Evolutionary conservation across 2,797 vertebrate genomes (phyloP).

Genomic region (Lithobates sylvaticus): DNA sequence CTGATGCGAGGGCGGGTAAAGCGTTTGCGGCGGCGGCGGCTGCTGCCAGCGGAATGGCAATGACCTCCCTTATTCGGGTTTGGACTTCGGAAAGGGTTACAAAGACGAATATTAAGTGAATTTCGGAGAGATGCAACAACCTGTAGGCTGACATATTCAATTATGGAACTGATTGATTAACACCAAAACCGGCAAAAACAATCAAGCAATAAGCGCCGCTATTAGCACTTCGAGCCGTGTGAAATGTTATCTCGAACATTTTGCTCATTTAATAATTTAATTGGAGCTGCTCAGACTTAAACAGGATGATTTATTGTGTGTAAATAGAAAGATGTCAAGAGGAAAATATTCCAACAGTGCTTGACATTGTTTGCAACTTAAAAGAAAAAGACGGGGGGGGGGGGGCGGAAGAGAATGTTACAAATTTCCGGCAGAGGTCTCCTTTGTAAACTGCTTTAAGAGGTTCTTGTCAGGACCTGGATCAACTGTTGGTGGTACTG

Average conservation of each 20-base stretch:
- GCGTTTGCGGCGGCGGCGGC: conserved; percentile 28
- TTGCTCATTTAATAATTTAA: conserved; percentile 55
- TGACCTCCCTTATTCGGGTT: conserved; percentile 33
- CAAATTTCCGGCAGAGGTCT: too few relatives aligned
- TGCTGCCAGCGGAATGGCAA: conserved; percentile 53
- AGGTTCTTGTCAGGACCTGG: too few relatives aligned
- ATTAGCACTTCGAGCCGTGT: conserved; percentile 39
- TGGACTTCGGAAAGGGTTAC: not conserved
- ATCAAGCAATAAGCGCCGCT: conserved; percentile 43
- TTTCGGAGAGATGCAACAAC: conserved; percentile 24
- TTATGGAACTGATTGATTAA: conserved; percentile 55
- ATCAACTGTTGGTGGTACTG: too few relatives aligned
- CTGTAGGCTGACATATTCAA: conserved; percentile 48
- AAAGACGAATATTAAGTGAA: conserved; percentile 7
- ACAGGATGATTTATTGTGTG: conserved; percentile 39
- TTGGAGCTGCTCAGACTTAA: conserved; percentile 45
- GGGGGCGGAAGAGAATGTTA: too few relatives aligned
- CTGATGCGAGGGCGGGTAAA: conserved; percentile 64
- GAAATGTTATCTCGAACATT: conserved; percentile 33
- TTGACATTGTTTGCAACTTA: too few relatives aligned
- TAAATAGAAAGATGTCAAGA: not conserved
- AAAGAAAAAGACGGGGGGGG: too few relatives aligned
- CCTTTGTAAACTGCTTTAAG: too few relatives aligned
- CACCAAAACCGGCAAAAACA: conserved; percentile 36
- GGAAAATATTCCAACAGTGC: not conserved